A percentile compares a stretch with the other conserved stretches of the same genome.
Conservation (phyloP, 2,113 vertebrate species). For the Zootoca vivipara region DNA sequence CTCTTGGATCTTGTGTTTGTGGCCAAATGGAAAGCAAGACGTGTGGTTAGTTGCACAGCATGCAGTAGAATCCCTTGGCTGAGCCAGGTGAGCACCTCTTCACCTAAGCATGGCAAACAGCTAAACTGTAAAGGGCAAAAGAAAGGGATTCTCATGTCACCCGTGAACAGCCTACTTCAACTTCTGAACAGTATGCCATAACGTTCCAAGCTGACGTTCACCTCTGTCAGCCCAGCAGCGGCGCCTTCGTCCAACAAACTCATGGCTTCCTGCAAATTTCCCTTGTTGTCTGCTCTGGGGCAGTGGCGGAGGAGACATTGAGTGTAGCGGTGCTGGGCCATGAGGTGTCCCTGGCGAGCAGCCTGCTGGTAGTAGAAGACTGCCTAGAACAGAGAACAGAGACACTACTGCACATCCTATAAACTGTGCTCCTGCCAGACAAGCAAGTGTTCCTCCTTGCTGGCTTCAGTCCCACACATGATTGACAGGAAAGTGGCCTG, state of each 20-base stretch:
- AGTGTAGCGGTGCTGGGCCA: conserved; percentile 89
- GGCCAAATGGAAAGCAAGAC: background rate
- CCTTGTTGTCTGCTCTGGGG: conserved; percentile 51
- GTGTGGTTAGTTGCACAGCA: background rate
- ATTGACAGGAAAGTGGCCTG: background rate
- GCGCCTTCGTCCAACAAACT: conserved; percentile 82
- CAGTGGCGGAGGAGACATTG: conserved; percentile 79
- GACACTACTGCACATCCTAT: background rate
- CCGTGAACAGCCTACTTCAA: no score
- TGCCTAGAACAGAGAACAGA: conserved; percentile 76
- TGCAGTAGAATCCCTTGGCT: background rate
- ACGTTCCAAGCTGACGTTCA: conserved; percentile 32
- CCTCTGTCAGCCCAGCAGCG: conserved; percentile 83
- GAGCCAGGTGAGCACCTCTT: background rate
- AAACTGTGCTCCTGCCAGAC: background rate
- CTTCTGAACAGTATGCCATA: background rate
- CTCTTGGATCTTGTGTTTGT: background rate
- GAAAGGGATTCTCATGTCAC: conserved; percentile 1
- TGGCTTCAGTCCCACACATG: background rate
- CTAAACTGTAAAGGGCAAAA: background rate
- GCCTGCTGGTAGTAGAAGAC: conserved; percentile 83
- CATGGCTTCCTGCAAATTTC: conserved; percentile 69
- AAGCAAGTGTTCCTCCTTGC: background rate
- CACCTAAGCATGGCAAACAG: background rate
- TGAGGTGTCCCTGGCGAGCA: conserved; percentile 79